Evolutionary conservation across 92 coral and sea anemone species (phyloP).

Genomic region (Palythoa heliodiscus): DNA sequence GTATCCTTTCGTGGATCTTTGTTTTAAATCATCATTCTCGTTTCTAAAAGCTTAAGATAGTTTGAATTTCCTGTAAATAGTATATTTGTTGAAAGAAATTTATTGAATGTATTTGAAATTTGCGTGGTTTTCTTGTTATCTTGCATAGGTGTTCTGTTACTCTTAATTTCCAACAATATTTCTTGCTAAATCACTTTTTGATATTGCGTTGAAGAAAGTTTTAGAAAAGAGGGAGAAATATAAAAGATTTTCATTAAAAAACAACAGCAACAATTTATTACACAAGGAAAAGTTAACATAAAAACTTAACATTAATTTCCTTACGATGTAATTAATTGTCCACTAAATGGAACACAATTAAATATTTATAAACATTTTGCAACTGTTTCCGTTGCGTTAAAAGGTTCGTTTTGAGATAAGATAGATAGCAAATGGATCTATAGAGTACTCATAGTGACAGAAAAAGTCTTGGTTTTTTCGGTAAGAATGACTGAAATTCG

Average conservation of each 20-base stretch:
- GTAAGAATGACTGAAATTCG: no score
- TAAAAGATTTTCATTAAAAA: no score
- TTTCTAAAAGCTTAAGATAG: not conserved
- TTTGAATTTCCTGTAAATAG: not conserved
- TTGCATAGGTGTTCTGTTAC: no score
- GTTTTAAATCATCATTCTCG: not conserved
- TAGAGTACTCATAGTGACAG: not conserved
- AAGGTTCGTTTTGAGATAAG: not conserved
- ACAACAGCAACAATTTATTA: no score
- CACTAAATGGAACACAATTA: not conserved
- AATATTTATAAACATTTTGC: not conserved
- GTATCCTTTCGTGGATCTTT: not conserved
- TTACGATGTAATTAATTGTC: not conserved
- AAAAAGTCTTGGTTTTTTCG: not conserved
- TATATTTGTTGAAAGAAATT: not conserved
- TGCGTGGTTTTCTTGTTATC: no score
- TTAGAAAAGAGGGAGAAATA: not conserved
- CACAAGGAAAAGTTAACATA: no score
- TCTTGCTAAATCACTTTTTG: not conserved
- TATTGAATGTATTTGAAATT: not conserved
- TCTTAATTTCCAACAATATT: no score
- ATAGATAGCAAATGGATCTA: not conserved
- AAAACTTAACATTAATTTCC: no score
- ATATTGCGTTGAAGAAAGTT: constrained; percentile 22
- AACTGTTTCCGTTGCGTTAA: constrained; percentile 7